Evolutionary conservation across 1,140 invertebrate genomes (phyloP).

Genomic region (Conus ventricosus): DNA sequence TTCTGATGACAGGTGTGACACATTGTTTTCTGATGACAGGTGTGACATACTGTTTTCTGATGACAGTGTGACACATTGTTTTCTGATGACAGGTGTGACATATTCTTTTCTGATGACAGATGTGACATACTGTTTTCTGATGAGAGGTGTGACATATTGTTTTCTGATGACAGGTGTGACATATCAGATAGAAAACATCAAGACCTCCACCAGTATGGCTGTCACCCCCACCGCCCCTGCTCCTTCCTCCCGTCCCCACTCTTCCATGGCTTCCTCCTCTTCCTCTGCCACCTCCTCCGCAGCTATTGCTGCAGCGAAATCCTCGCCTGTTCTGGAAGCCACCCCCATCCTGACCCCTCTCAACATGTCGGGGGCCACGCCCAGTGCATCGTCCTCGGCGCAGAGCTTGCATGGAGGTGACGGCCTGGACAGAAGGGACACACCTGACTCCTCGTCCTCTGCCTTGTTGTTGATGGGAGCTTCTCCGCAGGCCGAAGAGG

Average conservation of each 20-base stretch:
- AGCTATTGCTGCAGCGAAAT: constrained; percentile 24
- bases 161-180: constrained; percentile 81
- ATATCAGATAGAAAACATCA: constrained; percentile 84
- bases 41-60: too few relatives aligned
- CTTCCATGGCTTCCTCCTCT: constrained; percentile 19
- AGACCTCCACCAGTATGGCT: constrained; percentile 76
- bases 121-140: too few relatives aligned
- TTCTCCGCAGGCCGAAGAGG: constrained; percentile 55
- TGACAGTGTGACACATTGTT: too few relatives aligned
- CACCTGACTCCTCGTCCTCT: constrained; percentile 41
- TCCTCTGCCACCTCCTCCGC: constrained; percentile 6
- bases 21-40: too few relatives aligned
- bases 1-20: too few relatives aligned
- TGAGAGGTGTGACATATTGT: too few relatives aligned
- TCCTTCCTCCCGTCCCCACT: constrained; percentile 44
- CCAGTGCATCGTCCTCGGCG: constrained; percentile 50
- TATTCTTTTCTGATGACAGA: too few relatives aligned
- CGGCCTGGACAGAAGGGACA: constrained; percentile 40
- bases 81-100: too few relatives aligned
- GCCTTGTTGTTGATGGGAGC: constrained; percentile 22
- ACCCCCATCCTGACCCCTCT: constrained; percentile 37
- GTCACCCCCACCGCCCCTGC: constrained; percentile 32
- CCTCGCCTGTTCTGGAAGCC: constrained; percentile 46
- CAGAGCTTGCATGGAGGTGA: constrained; percentile 38
- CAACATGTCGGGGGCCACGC: constrained; percentile 17